phyloP scores from a whole-genome alignment of 2,113 vertebrate species.

The Ahaetulla prasina region DNA sequence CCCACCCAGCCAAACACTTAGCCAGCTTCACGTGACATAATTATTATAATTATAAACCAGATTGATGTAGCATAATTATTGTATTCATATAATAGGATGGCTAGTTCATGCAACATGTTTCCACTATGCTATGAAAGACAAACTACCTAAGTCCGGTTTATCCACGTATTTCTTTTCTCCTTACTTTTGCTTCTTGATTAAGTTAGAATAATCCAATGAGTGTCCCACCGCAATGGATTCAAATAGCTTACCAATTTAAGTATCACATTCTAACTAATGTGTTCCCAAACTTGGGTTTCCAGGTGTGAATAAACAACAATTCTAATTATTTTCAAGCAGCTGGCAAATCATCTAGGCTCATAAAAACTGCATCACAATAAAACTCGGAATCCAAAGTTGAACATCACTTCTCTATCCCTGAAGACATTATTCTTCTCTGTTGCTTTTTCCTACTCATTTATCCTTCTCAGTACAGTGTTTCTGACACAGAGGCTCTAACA shows the following conservation, averaged over 20 bases:
- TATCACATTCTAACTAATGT: background rate
- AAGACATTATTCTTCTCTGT: background rate
- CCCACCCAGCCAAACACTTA: background rate
- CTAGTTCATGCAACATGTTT: background rate
- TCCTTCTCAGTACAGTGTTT: background rate
- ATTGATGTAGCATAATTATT: background rate
- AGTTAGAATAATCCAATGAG: background rate
- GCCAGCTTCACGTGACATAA: background rate
- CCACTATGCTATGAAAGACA: background rate
- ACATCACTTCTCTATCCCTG: background rate
- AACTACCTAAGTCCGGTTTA: background rate
- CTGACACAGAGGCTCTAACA: background rate
- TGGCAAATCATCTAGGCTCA: background rate
- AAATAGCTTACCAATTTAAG: background rate
- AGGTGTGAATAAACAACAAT: background rate
- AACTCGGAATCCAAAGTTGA: background rate
- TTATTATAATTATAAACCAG: background rate
- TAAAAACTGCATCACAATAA: background rate
- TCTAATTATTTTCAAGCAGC: background rate
- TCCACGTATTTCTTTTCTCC: background rate
- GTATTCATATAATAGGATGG: background rate
- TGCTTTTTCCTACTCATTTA: background rate
- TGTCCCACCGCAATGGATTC: background rate
- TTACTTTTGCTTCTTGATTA: background rate
- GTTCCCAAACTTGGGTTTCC: background rate